Conservation (phyloP, 2,113 vertebrate species). For the Podarcis cretensis region DNA sequence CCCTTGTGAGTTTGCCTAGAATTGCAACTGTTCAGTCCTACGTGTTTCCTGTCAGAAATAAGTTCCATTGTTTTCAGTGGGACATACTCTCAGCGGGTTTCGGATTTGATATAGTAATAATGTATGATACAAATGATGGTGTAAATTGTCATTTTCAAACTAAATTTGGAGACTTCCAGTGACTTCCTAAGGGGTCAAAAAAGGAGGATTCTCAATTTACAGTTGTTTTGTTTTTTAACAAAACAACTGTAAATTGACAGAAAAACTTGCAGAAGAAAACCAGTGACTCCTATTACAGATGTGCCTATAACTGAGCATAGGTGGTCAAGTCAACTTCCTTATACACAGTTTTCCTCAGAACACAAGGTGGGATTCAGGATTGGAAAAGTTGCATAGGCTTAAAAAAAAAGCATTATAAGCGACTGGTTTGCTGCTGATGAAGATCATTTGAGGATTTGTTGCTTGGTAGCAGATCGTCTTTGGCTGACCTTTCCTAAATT, state of each 20-base stretch:
- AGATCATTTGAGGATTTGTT: neutral
- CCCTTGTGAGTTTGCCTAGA: neutral
- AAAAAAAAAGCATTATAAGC: conserved; percentile 22
- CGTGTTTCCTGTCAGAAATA: neutral
- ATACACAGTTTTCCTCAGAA: conserved; percentile 17
- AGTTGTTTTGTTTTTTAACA: too few relatives aligned
- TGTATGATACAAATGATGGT: too few relatives aligned
- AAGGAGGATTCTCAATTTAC: too few relatives aligned
- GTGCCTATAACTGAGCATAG: neutral
- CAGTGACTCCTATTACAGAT: neutral
- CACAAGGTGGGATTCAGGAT: conserved; percentile 25
- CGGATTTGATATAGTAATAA: too few relatives aligned
- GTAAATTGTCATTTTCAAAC: neutral
- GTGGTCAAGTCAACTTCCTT: neutral
- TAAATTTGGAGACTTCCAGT: too few relatives aligned
- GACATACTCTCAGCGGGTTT: too few relatives aligned
- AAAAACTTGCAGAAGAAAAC: neutral
- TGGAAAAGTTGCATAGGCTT: conserved; percentile 33
- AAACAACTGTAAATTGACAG: too few relatives aligned
- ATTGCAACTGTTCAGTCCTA: neutral
- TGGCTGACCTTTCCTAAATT: conserved; percentile 7
- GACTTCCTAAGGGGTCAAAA: too few relatives aligned
- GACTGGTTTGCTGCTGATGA: neutral
- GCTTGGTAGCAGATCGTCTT: neutral
- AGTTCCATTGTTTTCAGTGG: too few relatives aligned